Base-by-base conservation (phyloP, 2,797 vertebrate genomes). In the Coregonus suidteri region DNA sequence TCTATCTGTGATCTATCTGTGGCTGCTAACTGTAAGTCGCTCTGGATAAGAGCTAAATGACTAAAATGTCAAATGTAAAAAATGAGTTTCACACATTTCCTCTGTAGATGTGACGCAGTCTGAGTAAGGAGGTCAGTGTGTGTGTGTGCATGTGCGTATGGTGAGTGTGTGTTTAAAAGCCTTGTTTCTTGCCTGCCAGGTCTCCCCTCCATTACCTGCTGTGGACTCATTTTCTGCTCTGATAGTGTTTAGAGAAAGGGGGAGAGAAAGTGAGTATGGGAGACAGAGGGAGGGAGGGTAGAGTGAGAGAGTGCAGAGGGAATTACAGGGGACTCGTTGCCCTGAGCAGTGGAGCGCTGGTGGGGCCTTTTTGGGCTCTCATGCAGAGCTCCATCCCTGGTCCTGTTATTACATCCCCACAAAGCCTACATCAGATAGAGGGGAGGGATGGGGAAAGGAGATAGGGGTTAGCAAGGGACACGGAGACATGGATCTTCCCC, bases 151-250 rank as follows among this genome's bases (percentile, higher is more conserved):
- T 62, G 68, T 52, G 66, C 51, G 64, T 18, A 37, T 64, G 53
- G 73, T 69, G 15, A 30, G 18, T 31, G 31, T 76, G 74, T 73
- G 59, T 62, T 30, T 73, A n/a, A 74, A 73, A 53, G 52, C 75
- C 59, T 54, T 75, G 51, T 74, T 51, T 51, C n/a, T 15, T 47
- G 71, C 35, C 71, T 77, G 37, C 67, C 62, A 34, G 69, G 75
- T 77, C 73, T 59, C 16, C 81, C 70, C 71, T 84, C 65, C 54
- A 77, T 82, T 81, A 82, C 87, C 85, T 85, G 82, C 83, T 84
- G 80, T 72, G 77, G 72, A 73, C 77, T 79, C 76, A 85, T 86
- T 85, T 84, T 85, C 77, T 84, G 82, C 82, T 84, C 83, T 75
- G 76, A 73, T 81, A 80, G 81, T 76, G 76, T 75, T 66, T 74